These are phyloP conservation scores for Anaspis maculata DNA, from an alignment of 2,888 invertebrate species.

Conservation along the genomic window DNA sequence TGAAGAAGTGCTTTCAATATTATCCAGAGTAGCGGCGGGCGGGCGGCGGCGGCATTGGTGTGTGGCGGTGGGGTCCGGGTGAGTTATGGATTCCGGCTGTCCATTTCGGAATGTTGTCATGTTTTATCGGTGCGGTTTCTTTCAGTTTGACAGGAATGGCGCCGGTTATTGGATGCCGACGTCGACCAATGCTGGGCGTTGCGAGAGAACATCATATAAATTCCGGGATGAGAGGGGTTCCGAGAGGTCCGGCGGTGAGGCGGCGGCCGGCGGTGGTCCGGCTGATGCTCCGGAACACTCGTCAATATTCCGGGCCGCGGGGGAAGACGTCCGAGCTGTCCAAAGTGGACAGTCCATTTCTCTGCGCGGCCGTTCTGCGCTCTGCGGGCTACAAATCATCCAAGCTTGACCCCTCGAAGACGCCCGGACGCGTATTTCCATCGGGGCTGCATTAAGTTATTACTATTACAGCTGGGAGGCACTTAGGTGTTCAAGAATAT, in stretches of 20 bases:
- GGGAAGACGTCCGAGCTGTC: conserved; percentile 26
- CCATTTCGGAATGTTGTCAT: conserved; percentile 39
- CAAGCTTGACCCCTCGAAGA: conserved; percentile 29
- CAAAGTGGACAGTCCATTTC: conserved; percentile 42
- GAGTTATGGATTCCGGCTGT: conserved; percentile 31
- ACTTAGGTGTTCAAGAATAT: too few species aligned
- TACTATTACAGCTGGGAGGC: too few species aligned
- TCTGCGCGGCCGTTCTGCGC: conserved; percentile 32
- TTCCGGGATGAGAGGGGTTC: conserved; percentile 37
- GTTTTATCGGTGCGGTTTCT: conserved; percentile 42
- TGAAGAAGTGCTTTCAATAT: too few species aligned
- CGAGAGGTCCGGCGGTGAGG: conserved; percentile 17
- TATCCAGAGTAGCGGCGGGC: too few species aligned
- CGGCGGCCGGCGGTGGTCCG: conserved; percentile 16
- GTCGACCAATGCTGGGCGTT: conserved; percentile 39
- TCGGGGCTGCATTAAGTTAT: too few species aligned
- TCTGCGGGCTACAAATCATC: conserved; percentile 34
- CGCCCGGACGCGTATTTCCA: conserved; percentile 23
- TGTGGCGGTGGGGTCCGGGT: conserved; percentile 1
- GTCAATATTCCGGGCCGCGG: conserved; percentile 32
- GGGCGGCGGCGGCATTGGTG: too few species aligned
- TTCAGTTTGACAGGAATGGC: conserved; percentile 40
- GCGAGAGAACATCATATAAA: conserved; percentile 41
- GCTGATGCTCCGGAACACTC: conserved; percentile 24
- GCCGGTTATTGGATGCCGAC: conserved; percentile 40